phyloP scores from a whole-genome alignment of 1,140 invertebrate species.

The Cepaea nemoralis region DNA sequence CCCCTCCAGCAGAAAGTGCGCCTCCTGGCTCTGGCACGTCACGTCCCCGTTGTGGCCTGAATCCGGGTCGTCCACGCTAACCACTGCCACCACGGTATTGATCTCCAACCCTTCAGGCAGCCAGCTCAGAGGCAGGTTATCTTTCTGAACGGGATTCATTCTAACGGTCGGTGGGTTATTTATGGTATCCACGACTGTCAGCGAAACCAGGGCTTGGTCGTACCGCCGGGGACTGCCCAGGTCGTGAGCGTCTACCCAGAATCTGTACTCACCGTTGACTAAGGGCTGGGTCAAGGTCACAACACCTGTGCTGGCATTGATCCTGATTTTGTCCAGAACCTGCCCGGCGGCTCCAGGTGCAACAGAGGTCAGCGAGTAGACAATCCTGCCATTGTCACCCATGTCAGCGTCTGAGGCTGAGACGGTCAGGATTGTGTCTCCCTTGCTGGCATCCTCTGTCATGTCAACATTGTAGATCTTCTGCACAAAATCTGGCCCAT shows the following conservation, averaged over 20 bases:
- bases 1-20: conserved; percentile 53
- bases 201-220: conserved; percentile 78
- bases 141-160: conserved; percentile 56
- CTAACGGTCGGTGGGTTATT: conserved; percentile 92
- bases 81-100: conserved; percentile 58
- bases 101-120: conserved; percentile 53
- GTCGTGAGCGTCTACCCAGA: conserved; percentile 75
- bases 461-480: conserved; percentile 82
- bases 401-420: conserved; percentile 87
- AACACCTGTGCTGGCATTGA: conserved; percentile 31
- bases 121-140: conserved; percentile 51
- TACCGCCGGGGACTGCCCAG: conserved; percentile 70
- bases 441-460: conserved; percentile 63
- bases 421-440: conserved; percentile 75
- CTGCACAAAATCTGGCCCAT: conserved; percentile 85
- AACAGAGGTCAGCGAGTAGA: conserved; percentile 76
- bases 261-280: conserved; percentile 45
- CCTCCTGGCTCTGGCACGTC: conserved; percentile 48
- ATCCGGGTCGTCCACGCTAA: conserved; percentile 58
- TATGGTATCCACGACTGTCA: conserved; percentile 86
- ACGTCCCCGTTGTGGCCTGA: conserved; percentile 59
- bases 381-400: conserved; percentile 87
- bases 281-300: conserved; percentile 30
- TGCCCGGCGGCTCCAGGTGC: conserved; percentile 37
- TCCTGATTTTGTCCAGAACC: conserved; percentile 31